Evolutionary conservation across 2,888 invertebrate genomes (phyloP), one percentile per base, ranked within the genome.

Genomic region (Onthophagus sagittarius): DNA sequence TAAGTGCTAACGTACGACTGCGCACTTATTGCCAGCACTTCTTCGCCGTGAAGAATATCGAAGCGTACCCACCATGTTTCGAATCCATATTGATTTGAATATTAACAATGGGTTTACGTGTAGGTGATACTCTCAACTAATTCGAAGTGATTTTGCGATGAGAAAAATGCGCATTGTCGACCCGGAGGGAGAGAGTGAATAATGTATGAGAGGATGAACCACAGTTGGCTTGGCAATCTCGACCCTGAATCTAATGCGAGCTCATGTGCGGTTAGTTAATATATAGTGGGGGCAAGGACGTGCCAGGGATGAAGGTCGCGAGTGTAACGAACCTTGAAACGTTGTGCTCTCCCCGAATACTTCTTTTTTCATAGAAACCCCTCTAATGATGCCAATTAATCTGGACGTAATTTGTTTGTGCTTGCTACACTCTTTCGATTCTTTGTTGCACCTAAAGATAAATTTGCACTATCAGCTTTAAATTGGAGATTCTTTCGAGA

Each of bases 301-400:
- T 73, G 73, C 75, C 71, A 74, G 77, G 77, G 77, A 75, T 78
- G 77, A 78, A 78, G 77, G 77, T 75, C 77, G 76, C 75, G 75
- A 71, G 77, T 75, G 77, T 76, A 78, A 78, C 75, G 77, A 78
- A 78, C 77, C 69, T 69, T 33, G 63, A 65, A 62, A 69, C 63
- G 67, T 72, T 71, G 63, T 23, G 2, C 72, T 15, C 32, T 71
- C 23, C 15, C 31, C 23, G 31, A 64, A 13, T 64, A 23, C 67
- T 67, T 67, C 23, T 6, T 70, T 70, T 70, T 70, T 62, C 62
- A 15, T 70, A 39, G 23, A 62, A 53, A 7, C 33, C 15, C n/a
- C n/a, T 11, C n/a, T 70, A 62, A 70, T 70, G 23, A 62, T 13
- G 62, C n/a, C 63, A 53, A 70, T 70, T 70, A 70, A 70, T 62